Evolutionary conservation across 2,888 invertebrate species (phyloP), one percentile per base, ranked within the genome.

Genomic region (Caenorhabditis sp.): DNA sequence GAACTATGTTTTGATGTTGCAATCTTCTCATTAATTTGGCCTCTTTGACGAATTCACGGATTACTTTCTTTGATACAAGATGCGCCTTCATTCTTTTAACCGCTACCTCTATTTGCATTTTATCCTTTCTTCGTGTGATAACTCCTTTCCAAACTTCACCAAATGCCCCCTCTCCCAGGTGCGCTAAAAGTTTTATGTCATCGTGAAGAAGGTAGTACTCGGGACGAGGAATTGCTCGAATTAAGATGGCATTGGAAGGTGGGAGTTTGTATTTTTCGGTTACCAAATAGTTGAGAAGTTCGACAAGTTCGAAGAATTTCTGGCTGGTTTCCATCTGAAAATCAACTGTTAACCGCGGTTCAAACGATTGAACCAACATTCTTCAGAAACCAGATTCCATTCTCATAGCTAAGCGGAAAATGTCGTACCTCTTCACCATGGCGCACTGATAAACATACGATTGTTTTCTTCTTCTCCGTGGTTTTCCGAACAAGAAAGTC

Each of bases 141-240:
- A 54, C 38, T 26, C 77, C 77, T 21, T 58, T 75, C 68, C 62
- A 75, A 5, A 77, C 75, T 59, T 77, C 74, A 20, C 77, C 77
- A 43, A 77, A 77, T 14, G 74, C 77, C 0, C 77, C 77, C 14
- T 64, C 26, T 72, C 77, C 77, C 5, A 77, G 54, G 54, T 70
- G 69, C 21, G 43, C 50, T 10, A 59, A 59, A 5, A 66, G 27
- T 17, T 43, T 43, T 26, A 77, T 65, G 52, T 71, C 62, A 4
- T 69, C 75, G 50, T 75, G 77, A 4, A 74, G 64, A 23, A 77
- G 61, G 49, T 77, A 77, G 54, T 70, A 77, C 25, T 77, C 77
- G 1, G 77, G 77, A 5, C 77, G 56, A 56, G 56, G 26, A 56
- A 23, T 23, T 26, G 56, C 23, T 4, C 58, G 25, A 36, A 36